These are phyloP conservation scores for Ardeotis arabs DNA, from an alignment of 2,113 vertebrate genomes.

Conservation along the genomic window DNA sequence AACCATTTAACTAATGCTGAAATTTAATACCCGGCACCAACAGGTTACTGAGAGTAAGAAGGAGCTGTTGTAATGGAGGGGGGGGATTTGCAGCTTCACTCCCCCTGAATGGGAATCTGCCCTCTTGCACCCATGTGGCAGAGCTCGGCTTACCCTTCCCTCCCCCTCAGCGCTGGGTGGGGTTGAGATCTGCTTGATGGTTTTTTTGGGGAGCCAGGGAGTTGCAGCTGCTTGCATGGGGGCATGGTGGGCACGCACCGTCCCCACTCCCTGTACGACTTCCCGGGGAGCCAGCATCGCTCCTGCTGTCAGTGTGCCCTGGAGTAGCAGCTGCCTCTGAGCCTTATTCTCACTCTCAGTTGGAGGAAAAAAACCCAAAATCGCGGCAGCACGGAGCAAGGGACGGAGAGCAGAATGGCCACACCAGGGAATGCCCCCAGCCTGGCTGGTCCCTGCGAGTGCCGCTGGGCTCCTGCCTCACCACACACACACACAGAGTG, in stretches of 20 bases:
- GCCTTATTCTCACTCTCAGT: neutral
- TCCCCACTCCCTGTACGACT: neutral
- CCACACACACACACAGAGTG: neutral
- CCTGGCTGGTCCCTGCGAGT: rapidly evolving
- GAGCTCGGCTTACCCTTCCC: neutral
- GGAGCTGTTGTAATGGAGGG: neutral
- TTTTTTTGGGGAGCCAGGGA: neutral
- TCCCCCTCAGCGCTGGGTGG: rapidly evolving
- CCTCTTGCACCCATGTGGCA: rapidly evolving
- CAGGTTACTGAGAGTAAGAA: slow-evolving; percentile 38
- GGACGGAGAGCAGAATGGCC: neutral
- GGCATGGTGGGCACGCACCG: rapidly evolving
- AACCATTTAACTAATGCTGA: slow-evolving; percentile 58
- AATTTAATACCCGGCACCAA: slow-evolving; percentile 33
- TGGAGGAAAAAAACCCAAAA: neutral
- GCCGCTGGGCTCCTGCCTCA: neutral
- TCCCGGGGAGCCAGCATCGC: neutral
- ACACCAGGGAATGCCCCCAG: neutral
- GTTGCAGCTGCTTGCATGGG: neutral
- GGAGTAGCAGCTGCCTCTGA: neutral
- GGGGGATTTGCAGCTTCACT: neutral
- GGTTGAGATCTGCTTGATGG: neutral
- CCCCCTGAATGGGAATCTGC: neutral
- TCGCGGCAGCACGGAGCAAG: neutral
- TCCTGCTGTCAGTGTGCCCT: neutral